Base-by-base conservation (phyloP, 2,797 vertebrate genomes). In the Mormyrops attenuatus region DNA sequence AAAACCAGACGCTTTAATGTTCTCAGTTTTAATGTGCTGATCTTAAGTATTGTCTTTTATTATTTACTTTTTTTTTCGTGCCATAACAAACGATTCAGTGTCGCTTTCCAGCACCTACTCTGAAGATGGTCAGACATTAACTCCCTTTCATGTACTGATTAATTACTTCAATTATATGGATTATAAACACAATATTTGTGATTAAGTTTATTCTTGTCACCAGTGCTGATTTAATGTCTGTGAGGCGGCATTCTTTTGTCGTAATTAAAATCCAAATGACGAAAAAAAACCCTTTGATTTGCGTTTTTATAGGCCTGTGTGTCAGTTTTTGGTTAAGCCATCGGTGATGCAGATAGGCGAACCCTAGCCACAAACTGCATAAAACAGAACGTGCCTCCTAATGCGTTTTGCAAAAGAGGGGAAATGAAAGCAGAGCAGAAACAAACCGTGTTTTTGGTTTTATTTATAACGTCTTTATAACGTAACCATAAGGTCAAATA, bases 111-210 rank as follows among this genome's bases (percentile, higher is more conserved):
- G 15, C 52, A 87, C 49, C 85, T 55, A 38, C 15, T 0, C 52
- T 38, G 52, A 55, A 17, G n/a, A 87, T 34, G 34, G 20, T 38
- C 85, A 55, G 49, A 87, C 52, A 86, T 55, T 34, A 22, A 85
- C 41, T 50, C 22, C 52, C 85, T 50, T 55, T 87, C 30, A 87
- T 22, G 30, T 55, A 55, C 52, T 57, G 49, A 55, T 55, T 87
- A 55, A 87, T 87, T 87, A 87, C 85, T 34, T 34, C 85, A 87
- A 55, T 87, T 87, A 87, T 11, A 55, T 87, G 85, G 85, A 87
- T 52, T 38, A 87, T 38, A 87, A 87, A 85, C 82, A 87, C 26
- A 87, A 34, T 86, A 86, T 86, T 50, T 87, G 85, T 55, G 50
- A 87, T 87, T 22, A 55, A 13, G 52, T 87, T 87, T 87, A 30